Evolutionary conservation across 2,797 vertebrate species (phyloP), one percentile per base, ranked within the genome.

Genomic region (Streptopelia turtur): DNA sequence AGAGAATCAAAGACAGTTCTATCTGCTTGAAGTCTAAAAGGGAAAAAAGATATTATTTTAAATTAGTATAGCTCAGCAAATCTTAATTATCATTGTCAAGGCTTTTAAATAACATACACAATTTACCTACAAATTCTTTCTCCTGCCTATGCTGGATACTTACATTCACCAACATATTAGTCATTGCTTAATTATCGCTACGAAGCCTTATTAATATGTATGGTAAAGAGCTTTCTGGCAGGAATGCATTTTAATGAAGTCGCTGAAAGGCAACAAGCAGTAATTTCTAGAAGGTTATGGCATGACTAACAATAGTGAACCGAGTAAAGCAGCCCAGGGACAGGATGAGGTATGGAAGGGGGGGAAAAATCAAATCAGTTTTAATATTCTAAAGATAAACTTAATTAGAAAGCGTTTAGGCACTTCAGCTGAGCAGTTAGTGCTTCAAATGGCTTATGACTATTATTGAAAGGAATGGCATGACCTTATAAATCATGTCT

Each of bases 201-300:
- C 35, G 23, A 95, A 96, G 92, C 92, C 97, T 97, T 91, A 96
- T 98, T 97, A 96, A 96, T 96, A 97, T 96, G 97, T 75, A 95
- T 24, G 66, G 91, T 88, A 80, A 88, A 93, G 94, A 94, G 75
- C 94, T 96, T 94, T 83, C 95, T 83, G 92, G 89, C 91, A 96
- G 95, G 87, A 93, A 49, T 72, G 94, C 93, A 96, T 97, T 96
- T 96, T 95, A 97, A 97, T 96, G 96, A 97, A 93, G 95, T 68
- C 14, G 56, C 85, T 86, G 91, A 91, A 88, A 96, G 68, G 94
- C 94, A 92, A 77, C 75, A 53, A 30, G 30, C 86, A 82, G 88
- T 93, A 87, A 96, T 96, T 97, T 97, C 93, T 80, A 91, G 89
- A 90, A 96, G 81, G 92, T 70, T 94, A 61, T 70, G 82, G 92